Conservation (phyloP, 2,797 vertebrate species). For the Platalea minor region DNA sequence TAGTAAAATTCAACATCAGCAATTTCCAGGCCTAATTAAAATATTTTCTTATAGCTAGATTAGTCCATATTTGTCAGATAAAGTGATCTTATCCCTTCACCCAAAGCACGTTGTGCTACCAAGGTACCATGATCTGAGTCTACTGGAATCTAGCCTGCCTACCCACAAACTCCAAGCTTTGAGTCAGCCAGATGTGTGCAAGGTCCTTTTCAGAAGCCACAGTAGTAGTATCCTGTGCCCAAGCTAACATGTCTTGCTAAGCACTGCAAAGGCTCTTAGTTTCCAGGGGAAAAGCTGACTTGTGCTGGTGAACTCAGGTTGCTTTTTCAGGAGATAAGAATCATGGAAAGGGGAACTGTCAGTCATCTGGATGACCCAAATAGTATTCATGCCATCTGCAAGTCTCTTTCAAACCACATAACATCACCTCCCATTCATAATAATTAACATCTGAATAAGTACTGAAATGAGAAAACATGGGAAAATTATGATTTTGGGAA, state of each 20-base stretch:
- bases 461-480: background rate
- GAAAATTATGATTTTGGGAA: background rate
- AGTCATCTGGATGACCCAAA: background rate
- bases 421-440: background rate
- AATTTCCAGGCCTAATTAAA: background rate
- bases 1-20: background rate
- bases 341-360: background rate
- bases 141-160: background rate
- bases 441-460: background rate
- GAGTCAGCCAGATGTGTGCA: background rate
- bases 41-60: background rate
- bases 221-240: background rate
- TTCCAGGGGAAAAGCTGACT: background rate
- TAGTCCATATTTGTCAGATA: background rate
- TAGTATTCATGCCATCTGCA: background rate
- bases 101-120: background rate
- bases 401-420: background rate
- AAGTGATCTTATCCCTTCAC: background rate
- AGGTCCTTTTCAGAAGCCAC: background rate
- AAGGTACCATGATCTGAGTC: background rate
- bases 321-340: background rate
- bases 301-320: background rate
- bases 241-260: background rate
- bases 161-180: background rate
- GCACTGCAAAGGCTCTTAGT: no score